phyloP scores from a whole-genome alignment of 2,797 vertebrate species.

The Nothura maculosa region DNA sequence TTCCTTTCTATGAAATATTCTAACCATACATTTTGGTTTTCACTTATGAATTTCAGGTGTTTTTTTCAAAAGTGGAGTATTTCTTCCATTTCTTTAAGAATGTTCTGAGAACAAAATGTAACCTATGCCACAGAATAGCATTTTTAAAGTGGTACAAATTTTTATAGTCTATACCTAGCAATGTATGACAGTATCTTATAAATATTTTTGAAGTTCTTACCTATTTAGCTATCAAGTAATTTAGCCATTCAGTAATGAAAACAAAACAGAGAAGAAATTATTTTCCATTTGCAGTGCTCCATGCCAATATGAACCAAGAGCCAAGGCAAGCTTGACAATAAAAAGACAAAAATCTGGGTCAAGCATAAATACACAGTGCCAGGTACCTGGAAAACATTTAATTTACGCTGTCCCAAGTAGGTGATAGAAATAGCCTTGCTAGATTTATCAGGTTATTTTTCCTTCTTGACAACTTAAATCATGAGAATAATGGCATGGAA shows the following conservation, averaged over 20 bases:
- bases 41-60: neutral
- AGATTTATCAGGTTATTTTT: neutral
- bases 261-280: neutral
- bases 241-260: neutral
- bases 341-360: neutral
- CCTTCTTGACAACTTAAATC: neutral
- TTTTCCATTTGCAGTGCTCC: neutral
- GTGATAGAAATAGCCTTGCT: neutral
- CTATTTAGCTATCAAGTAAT: neutral
- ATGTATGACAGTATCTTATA: neutral
- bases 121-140: neutral
- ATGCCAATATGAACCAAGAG: neutral
- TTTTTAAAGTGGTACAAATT: neutral
- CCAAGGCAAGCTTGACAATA: neutral
- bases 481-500: neutral
- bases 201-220: neutral
- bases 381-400: constrained; percentile 4
- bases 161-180: neutral
- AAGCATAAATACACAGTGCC: neutral
- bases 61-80: neutral
- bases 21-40: neutral
- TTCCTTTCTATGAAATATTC: neutral
- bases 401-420: neutral
- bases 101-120: neutral
- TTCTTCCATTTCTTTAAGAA: neutral